phyloP scores from a whole-genome alignment of 2,888 invertebrate genomes.

The Macrophya alboannulata region DNA sequence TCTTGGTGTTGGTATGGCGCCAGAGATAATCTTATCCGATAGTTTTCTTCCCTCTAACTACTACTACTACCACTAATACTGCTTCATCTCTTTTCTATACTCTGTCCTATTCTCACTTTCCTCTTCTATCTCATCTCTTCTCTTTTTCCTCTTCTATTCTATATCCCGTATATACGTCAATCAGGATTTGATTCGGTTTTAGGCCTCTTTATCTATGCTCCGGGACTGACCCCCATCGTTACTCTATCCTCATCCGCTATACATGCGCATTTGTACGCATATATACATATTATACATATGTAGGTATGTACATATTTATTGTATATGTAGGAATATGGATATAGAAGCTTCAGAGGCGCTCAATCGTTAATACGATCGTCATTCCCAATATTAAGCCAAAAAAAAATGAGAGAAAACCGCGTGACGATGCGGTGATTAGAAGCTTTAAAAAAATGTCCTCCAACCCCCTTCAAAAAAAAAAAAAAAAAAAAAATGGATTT shows the following conservation, averaged over 20 bases:
- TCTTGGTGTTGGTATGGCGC: conserved; percentile 70
- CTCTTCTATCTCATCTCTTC: no score
- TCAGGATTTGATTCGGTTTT: conserved; percentile 79
- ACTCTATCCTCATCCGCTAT: no score
- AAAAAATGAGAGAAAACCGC: conserved; percentile 66
- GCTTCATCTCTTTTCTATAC: neutral
- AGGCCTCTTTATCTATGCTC: conserved; percentile 73
- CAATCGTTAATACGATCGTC: neutral
- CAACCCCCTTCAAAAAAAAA: no score
- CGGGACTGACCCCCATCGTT: conserved; percentile 57
- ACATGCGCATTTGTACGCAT: no score
- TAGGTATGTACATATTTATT: conserved; percentile 65
- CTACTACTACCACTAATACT: neutral
- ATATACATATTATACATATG: no score
- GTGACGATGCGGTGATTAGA: no score
- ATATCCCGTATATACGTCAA: conserved; percentile 73
- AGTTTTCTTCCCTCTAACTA: conserved; percentile 73
- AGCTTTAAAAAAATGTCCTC: no score
- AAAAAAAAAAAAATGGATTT: no score
- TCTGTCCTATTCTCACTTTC: no score
- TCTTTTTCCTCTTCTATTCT: neutral
- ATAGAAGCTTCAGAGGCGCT: no score
- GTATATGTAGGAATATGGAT: no score
- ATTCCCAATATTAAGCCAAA: conserved; percentile 64
- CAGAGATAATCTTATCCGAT: conserved; percentile 77